Base-by-base conservation (phyloP, 1,140 invertebrate genomes). In the Trachymyrmex cornetzi region DNA sequence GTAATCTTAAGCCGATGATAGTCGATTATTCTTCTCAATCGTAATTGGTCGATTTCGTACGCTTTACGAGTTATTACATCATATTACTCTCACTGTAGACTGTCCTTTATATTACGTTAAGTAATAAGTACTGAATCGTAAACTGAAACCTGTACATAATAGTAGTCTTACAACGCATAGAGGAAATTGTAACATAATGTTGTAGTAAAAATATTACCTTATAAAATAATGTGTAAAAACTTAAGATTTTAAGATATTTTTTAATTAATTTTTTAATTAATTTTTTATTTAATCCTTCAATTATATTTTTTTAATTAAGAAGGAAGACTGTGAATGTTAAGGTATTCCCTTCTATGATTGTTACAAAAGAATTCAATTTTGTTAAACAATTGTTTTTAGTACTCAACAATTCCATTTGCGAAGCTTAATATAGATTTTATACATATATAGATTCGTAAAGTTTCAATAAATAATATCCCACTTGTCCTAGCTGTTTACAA, bases 231-330 rank as follows among this genome's bases (percentile, higher is more conserved):
- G 3, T 50, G 12, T 16, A 11, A 50, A 44, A 24, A 44, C 5
- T 7, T 27, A 48, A 67, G 4, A 44, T 22, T 38, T 34, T 34
- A 34, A 34, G 64, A 5, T 53, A 71, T 24, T 14, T 69, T 24
- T 48, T 48, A 48, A 69, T 27, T 61, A 61, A 61, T 24, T 12
- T 30, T 30, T 30, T 7, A 30, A 27, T 63, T 9, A 1, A 30
- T 19, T 3, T 64, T 66, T 66, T 19, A 66, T 4, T 61, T 27
- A 27, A 27, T 63, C 0, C 3, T 27, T 61, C 4, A 27, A 50
- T 50, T 44, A 57, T 57, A 11, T 63, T 63, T 63, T 63, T 63
- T 63, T 30, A 63, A 44, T 67, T n/a, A 67, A 44, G 48, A 72
- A 53, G 3, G 7, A 1, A 27, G 1, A 19, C 1, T 19, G 14